These are phyloP conservation scores for Luffia ferchaultella DNA, from an alignment of 2,888 invertebrate species.

Conservation along the genomic window DNA sequence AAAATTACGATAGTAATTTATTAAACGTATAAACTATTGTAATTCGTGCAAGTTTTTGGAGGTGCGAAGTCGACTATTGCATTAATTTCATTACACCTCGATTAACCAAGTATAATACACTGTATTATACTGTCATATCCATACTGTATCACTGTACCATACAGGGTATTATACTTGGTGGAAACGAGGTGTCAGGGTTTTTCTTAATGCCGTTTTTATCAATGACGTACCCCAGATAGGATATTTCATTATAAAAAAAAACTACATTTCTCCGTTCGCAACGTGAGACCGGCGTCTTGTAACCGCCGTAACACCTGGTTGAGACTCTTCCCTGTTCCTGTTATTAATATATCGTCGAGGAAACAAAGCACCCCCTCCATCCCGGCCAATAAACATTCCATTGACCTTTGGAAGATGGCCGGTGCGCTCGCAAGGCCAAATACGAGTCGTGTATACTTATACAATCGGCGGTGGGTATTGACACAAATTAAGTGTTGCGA, in stretches of 20 bases:
- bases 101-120: too few relatives aligned
- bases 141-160: too few relatives aligned
- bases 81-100: too few relatives aligned
- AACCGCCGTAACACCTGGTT: conserved; percentile 18
- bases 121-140: too few relatives aligned
- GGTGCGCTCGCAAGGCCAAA: too few relatives aligned
- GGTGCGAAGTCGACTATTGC: too few relatives aligned
- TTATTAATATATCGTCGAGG: too few relatives aligned
- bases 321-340: conserved; percentile 20
- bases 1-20: background rate
- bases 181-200: too few relatives aligned
- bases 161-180: too few relatives aligned
- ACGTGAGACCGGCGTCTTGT: conserved; percentile 1
- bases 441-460: conserved; percentile 14
- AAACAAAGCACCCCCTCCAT: too few relatives aligned
- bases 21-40: background rate
- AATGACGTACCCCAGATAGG: conserved; percentile 6
- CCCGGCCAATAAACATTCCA: too few relatives aligned
- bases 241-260: conserved; percentile 5
- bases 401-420: too few relatives aligned
- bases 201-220: conserved; percentile 5
- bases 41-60: background rate
- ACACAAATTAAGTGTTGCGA: conserved; percentile 12
- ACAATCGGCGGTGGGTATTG: conserved; percentile 17
- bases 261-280: conserved; percentile 5